Evolutionary conservation across 1,140 invertebrate species (phyloP), one percentile per base, ranked within the genome.

Genomic region (Calephelis virginiensis): DNA sequence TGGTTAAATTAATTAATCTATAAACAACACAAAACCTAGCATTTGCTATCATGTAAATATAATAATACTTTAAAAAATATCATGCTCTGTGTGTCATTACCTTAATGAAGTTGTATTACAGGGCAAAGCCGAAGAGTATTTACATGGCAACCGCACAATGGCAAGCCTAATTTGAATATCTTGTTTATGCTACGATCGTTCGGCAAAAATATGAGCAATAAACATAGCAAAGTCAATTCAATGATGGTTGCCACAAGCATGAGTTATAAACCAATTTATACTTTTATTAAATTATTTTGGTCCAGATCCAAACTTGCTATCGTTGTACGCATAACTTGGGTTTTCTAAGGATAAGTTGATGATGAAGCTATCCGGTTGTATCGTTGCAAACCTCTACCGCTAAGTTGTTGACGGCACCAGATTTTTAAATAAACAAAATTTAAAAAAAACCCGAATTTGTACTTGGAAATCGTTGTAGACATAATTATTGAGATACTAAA

Each of bases 181-280:
- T 83, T 81, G 74, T 72, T 59, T 75, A 72, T 70, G 77, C 74
- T 78, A 77, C 79, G 73, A 82, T 81, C 77, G 73, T 72, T 70
- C 76, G 77, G 70, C 78, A 83, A 83, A 85, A 90, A 88, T 90
- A 90, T 87, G 78, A 86, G 82, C 83, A 83, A 83, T 83, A 85
- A 81, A 83, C 76, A 75, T 77, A 65, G 73, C 68, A 61, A 76
- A 78, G 77, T 88, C 82, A 83, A 81, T 77, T 66, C 50, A 13
- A 17, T 17, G 67, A 85, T 78, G 84, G 84, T 79, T 85, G 77
- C 63, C 80, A 69, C 73, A 53, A 37, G 5, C 59, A 12, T 9
- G 37, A 6, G 47, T 13, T 64, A 40, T 0, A 28, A n/a, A 28
- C 28, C 28, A 28, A 28, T 28, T 28, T 28, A 28, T 28, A 28